A percentile compares a stretch with the other conserved stretches of the same genome.
phyloP scores from a whole-genome alignment of 2,797 vertebrate genomes.

The Diceros bicornis region DNA sequence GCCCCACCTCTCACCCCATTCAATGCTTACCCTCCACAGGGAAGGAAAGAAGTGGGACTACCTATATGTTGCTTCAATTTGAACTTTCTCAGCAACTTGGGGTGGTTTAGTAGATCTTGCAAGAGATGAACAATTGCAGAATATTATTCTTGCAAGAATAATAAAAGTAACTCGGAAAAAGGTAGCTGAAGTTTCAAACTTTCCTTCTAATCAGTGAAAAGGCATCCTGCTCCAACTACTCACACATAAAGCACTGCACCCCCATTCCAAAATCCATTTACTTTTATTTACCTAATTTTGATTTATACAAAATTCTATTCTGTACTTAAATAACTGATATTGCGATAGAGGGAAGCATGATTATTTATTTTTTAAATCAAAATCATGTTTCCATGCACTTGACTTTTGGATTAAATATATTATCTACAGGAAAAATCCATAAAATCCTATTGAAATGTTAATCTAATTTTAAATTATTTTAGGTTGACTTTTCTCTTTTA shows the following conservation, averaged over 20 bases:
- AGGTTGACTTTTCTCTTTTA: constrained; percentile 17
- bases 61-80: background rate
- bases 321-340: constrained; percentile 34
- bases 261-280: background rate
- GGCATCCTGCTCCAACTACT: background rate
- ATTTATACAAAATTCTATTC: constrained; percentile 48
- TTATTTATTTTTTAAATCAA: constrained; percentile 7
- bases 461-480: constrained; percentile 57
- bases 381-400: constrained; percentile 57
- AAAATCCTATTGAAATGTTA: constrained; percentile 48
- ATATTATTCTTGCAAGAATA: no score
- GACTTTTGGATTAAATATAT: constrained; percentile 47
- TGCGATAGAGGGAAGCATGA: background rate
- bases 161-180: constrained; percentile 3
- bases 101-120: background rate
- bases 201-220: background rate
- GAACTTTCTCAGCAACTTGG: background rate
- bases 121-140: background rate
- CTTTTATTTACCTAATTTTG: background rate
- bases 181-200: background rate
- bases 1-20: background rate
- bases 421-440: constrained; percentile 56
- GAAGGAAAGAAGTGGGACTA: background rate
- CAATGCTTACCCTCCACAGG: background rate
- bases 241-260: background rate